These are phyloP conservation scores for Mizuhopecten yessoensis DNA, from an alignment of 1,140 invertebrate genomes.

Conservation along the genomic window DNA sequence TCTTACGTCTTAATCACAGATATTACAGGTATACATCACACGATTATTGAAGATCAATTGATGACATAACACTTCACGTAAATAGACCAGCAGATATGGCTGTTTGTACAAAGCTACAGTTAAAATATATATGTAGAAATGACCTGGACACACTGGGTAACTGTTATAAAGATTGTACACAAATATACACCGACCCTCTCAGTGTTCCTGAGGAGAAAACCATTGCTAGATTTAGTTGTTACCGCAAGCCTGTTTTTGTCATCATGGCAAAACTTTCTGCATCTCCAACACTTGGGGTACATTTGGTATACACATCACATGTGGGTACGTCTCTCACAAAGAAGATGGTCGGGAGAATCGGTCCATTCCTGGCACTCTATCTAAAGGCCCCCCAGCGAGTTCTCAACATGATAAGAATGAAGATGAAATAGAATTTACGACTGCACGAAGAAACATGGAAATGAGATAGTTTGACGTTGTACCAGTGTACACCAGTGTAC, in stretches of 20 bases:
- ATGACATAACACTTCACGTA: not conserved
- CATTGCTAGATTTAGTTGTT: not conserved
- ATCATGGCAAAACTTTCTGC: not conserved
- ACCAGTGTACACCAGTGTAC: not conserved
- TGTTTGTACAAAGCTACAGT: not conserved
- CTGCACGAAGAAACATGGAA: not conserved
- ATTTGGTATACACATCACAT: constrained; percentile 18
- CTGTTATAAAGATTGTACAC: not conserved
- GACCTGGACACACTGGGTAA: not conserved
- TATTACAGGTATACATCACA: too few relatives aligned
- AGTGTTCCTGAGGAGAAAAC: not conserved
- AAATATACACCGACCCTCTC: not conserved
- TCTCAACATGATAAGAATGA: not conserved
- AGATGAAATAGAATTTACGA: not conserved
- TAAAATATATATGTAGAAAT: not conserved
- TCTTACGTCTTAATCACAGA: too few relatives aligned
- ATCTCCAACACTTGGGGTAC: not conserved
- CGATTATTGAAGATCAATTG: not conserved
- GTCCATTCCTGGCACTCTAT: constrained; percentile 12
- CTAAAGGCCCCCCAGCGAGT: not conserved
- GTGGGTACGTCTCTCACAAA: not conserved
- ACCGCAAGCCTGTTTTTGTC: not conserved
- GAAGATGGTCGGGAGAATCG: not conserved
- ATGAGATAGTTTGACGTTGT: not conserved
- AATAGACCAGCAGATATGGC: not conserved